Base-by-base conservation (phyloP, 2,113 vertebrate genomes). In the Rhea pennata region DNA sequence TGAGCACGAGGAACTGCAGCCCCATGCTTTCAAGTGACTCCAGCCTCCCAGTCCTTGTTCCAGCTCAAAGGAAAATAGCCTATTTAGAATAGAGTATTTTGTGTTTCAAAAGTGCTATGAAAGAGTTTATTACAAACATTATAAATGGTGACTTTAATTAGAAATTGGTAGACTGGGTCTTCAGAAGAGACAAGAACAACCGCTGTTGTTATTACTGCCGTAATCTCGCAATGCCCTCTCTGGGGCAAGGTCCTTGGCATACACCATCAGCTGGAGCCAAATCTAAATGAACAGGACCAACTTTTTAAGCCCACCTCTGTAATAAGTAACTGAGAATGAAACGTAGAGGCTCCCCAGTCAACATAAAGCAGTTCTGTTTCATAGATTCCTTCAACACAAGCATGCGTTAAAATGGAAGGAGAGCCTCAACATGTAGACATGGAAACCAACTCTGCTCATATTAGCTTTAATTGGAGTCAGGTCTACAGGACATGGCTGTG, bases 51-150 rank as follows among this genome's bases (percentile, higher is more conserved):
- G 10, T 48, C 61, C 73, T 73, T 83, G 73, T 86, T 72, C 87
- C 67, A 90, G 58, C 83, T 93, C 87, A 95, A 97, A 94, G 90
- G 84, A 95, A 96, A 97, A 96, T 19, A 80, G 53, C 62, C 36
- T 36, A 6, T 6, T 36, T 36, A 36, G 36, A 36, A 36, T 36
- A 36, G 36, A 36, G 6, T 36, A 42, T 91, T 93, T 93, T 77
- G 36, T 84, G 72, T 67, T 92, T 88, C 58, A 88, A 40, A 93
- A 95, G 65, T 75, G 58, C 62, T 79, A 80, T 29, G 29, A 94
- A 95, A 54, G 77, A 58, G 65, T 69, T 96, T 97, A 82, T 64
- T 67, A 87, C 72, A 95, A 97, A 97, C 17, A 65, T 65, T 84
- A 93, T 61, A 87, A 94, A 70, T 58, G 72, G 84, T 48, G 33